Evolutionary conservation across 2,888 invertebrate genomes (phyloP).

Genomic region (Abscondita cerata): DNA sequence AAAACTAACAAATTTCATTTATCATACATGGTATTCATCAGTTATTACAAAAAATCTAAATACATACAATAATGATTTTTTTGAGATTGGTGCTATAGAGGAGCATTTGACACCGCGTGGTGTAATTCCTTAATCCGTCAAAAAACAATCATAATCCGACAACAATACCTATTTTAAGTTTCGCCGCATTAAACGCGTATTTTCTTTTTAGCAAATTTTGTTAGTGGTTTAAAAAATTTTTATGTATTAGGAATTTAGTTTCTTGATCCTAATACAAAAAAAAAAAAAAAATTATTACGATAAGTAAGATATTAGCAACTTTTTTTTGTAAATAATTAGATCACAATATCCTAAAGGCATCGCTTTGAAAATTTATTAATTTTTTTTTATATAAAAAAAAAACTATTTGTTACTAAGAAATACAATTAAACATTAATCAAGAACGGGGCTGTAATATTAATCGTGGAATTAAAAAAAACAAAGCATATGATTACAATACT

Average conservation of each 20-base stretch:
- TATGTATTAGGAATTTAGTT: constrained; percentile 19
- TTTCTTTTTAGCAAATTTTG: constrained; percentile 4
- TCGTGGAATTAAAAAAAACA: constrained; percentile 17
- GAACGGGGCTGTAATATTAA: constrained; percentile 17
- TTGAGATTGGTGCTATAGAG: no score
- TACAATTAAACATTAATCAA: constrained; percentile 17
- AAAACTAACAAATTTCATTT: no score
- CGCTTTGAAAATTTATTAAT: constrained; percentile 11
- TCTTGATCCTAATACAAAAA: constrained; percentile 14
- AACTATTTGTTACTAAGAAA: constrained; percentile 14
- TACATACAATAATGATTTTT: no score
- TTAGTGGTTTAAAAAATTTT: constrained; percentile 15
- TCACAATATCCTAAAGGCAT: constrained; percentile 1
- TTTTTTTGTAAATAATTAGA: constrained; percentile 3
- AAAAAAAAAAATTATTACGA: background rate
- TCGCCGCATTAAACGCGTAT: background rate
- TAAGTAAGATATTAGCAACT: constrained; percentile 10
- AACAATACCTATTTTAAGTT: no score
- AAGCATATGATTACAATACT: constrained; percentile 18
- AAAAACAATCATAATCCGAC: no score
- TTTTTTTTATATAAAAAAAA: background rate
- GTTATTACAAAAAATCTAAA: no score
- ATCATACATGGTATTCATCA: no score
- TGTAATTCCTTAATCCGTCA: no score
- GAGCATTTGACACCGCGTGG: no score